Base-by-base conservation (phyloP, 2,888 invertebrate species). In the Diachrysia chrysitis region DNA sequence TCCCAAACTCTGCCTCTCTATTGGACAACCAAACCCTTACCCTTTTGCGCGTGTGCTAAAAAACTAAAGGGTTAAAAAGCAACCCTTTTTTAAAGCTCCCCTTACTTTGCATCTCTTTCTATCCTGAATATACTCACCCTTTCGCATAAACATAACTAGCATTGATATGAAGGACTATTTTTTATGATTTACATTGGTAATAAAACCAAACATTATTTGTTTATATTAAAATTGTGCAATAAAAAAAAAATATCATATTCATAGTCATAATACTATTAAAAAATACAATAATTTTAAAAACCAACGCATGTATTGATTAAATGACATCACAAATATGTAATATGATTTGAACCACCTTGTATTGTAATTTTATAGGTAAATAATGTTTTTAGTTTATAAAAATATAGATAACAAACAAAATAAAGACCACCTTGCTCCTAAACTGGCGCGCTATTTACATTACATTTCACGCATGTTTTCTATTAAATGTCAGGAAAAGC, bases 11-110 rank as follows among this genome's bases (percentile, higher is more conserved):
- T 88, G 89, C 82, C 75, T 85, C 93, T 87, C 90, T 71, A 95
- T 95, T 95, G 95, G 95, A 87, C 86, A 89, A 86, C 82, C 85
- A 86, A 84, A 78, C 89, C 90, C 90, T 86, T 90, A 89, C 90
- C 89, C 91, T 85, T 90, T 90, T 95, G 95, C 94, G 95, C 94
- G 88, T 95, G 95, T 95, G 94, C 94, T 92, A 94, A 95, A 94
- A 93, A 93, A 91, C 64, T 83, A 90, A 94, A 94, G 95, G 95
- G 94, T 94, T 93, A 90, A 90, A 91, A 87, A 89, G 86, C 82
- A 92, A 93, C 94, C 95, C 90, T 92, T 93, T 93, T 90, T 90
- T 85, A 75, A 65, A 85, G 74, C 87, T 89, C 90, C 92, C 84
- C 83, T 84, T 60, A 76, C 66, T 72, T 75, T 79, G 64, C 78